Evolutionary conservation across 1,140 invertebrate species (phyloP), one percentile per base, ranked within the genome.

Genomic region (Drosophila neocordata): DNA sequence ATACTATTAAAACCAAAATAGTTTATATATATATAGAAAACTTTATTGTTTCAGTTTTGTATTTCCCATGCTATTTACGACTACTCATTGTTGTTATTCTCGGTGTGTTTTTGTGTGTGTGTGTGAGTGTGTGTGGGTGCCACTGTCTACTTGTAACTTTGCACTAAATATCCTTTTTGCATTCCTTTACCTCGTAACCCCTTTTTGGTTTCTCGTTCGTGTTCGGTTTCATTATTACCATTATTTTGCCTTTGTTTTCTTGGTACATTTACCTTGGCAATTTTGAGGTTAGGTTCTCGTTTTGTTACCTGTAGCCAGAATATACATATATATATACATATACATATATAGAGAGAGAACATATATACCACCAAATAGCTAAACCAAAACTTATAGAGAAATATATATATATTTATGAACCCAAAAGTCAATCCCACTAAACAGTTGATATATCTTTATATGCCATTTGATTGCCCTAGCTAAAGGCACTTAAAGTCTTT

Each of bases 1-100:
- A 52, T 58, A 72, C 59, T 34, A 55, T 58, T 60, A 38, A 73
- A 53, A 65, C 22, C 31, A 56, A 35, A 63, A 63, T 31, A 60
- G 20, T 60, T 59, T 44, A 66, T 35, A 59, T 57, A 56, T 34
- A 53, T 27, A 55, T 12, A 48, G 58, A 20, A 48, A 48, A 48
- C 15, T 11, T 20, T 20, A 20, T 48, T 48, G 41, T 48, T 48
- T 48, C 15, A 48, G 41, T 48, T 48, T n/a, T n/a, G n/a, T n/a
- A 48, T 18, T 48, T 48, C 18, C 41, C 8, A 9, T 48, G 15
- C 41, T 48, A 48, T 48, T 48, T 48, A 11, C 41, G 18, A 20
- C 41, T 48, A 9, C 15, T 48, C 18, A 15, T 48, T 48, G 41
- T 48, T 48, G 41, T 48, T 20, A 20, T 20, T 48, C 15, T 48